These are phyloP conservation scores for Dascyllus trimaculatus DNA, from an alignment of 2,113 vertebrate species.

Conservation along the genomic window DNA sequence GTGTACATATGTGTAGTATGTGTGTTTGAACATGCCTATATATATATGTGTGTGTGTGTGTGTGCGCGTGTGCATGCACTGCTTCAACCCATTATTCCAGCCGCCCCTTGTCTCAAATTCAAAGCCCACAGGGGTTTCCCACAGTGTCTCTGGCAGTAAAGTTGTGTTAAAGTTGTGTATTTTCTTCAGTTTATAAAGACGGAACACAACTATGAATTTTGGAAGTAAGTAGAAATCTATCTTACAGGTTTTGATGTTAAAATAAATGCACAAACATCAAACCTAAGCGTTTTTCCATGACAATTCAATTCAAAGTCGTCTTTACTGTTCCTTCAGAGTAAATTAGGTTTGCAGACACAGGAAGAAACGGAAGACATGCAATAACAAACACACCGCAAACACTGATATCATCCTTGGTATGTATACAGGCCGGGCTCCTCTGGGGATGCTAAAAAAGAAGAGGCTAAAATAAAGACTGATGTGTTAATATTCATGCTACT, in stretches of 20 bases:
- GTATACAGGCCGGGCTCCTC: constrained; percentile 43
- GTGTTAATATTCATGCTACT: constrained; percentile 43
- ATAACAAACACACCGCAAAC: constrained; percentile 52
- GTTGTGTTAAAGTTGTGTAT: constrained; percentile 12
- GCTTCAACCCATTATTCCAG: constrained; percentile 35
- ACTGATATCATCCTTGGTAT: constrained; percentile 27
- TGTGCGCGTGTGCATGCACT: constrained; percentile 4
- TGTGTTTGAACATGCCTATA: constrained; percentile 21
- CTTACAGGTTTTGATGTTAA: constrained; percentile 3
- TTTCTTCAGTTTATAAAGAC: constrained; percentile 26
- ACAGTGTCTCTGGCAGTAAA: constrained; percentile 44
- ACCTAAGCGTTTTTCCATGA: constrained; percentile 22
- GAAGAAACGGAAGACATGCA: constrained; percentile 38
- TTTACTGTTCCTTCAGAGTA: constrained; percentile 28
- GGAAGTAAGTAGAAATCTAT: constrained; percentile 7
- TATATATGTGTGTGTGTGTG: constrained; percentile 31
- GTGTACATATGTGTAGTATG: constrained; percentile 36
- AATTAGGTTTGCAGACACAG: constrained; percentile 34
- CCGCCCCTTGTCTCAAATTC: constrained; percentile 36
- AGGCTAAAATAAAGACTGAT: constrained; percentile 32
- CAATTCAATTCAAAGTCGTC: constrained; percentile 23
- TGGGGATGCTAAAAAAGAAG: background rate
- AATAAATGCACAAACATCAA: background rate
- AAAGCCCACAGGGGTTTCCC: constrained; percentile 57
- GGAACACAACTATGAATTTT: constrained; percentile 5